Conservation (phyloP, 2,888 invertebrate species). For the Mesodorylaimus sp. region DNA sequence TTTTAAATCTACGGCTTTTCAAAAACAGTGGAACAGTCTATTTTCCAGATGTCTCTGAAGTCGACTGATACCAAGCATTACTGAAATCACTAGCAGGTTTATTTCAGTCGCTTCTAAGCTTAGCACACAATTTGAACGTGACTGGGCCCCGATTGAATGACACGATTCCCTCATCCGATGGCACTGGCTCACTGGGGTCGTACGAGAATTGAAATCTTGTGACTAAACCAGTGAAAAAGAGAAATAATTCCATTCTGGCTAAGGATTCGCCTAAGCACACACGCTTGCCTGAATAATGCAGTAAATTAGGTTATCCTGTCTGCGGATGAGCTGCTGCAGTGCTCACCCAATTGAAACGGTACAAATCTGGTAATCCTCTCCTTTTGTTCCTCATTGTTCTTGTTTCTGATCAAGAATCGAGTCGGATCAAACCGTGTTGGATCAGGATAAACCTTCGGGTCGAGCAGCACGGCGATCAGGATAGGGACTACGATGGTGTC, state of each 20-base stretch:
- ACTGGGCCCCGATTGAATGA: too few species aligned
- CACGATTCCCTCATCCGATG: neutral
- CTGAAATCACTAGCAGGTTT: too few species aligned
- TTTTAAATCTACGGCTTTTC: too few species aligned
- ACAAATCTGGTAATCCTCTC: neutral
- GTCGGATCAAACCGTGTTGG: neutral
- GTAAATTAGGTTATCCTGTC: too few species aligned
- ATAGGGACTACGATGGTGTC: neutral
- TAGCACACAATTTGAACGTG: too few species aligned
- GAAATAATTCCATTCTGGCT: slow-evolving; percentile 23
- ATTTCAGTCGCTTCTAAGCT: too few species aligned
- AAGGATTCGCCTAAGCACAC: slow-evolving; percentile 26
- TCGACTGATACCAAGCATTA: too few species aligned
- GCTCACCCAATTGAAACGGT: neutral
- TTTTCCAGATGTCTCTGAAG: too few species aligned
- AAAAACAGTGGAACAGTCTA: too few species aligned
- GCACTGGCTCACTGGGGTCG: neutral
- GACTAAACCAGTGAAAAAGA: slow-evolving; percentile 23
- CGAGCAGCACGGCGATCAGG: neutral
- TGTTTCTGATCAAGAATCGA: neutral
- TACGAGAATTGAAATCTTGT: slow-evolving; percentile 12
- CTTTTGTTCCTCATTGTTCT: neutral
- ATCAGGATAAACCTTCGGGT: neutral
- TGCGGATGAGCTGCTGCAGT: too few species aligned
- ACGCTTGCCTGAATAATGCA: slow-evolving; percentile 24